Percentiles rank a stretch among this genome's conserved stretches.
Evolutionary conservation across 2,797 vertebrate genomes (phyloP).

Genomic region (Sebastes steindachneri): DNA sequence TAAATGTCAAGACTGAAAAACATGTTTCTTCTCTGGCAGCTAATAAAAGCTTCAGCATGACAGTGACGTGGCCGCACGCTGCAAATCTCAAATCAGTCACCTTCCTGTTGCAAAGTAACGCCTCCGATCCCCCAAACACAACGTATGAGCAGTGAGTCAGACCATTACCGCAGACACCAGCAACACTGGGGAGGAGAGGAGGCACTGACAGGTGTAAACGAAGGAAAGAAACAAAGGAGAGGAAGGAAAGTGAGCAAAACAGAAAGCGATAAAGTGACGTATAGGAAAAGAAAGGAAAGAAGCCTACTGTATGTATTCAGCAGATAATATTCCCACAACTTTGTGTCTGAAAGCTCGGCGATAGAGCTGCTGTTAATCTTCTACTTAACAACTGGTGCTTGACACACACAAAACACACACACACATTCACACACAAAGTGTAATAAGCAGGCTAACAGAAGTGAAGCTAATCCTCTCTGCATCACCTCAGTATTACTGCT

Average conservation of each 20-base stretch:
- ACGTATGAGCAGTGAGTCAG: conserved; percentile 47
- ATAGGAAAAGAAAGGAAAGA: conserved; percentile 4
- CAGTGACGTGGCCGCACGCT: background rate
- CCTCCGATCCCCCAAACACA: conserved; percentile 25
- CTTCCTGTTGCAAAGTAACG: background rate
- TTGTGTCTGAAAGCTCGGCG: conserved; percentile 26
- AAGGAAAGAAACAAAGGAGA: background rate
- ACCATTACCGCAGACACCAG: conserved; percentile 28
- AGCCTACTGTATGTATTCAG: background rate
- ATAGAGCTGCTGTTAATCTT: conserved; percentile 52
- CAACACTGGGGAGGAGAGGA: background rate
- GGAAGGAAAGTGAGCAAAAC: background rate
- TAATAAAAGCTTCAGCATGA: conserved; percentile 5
- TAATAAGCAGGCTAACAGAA: conserved; percentile 59
- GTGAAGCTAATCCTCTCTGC: conserved; percentile 67
- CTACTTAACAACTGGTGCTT: conserved; percentile 33
- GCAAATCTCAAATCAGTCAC: conserved; percentile 38
- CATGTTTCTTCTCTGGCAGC: conserved; percentile 12
- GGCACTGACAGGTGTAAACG: conserved; percentile 12
- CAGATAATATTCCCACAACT: conserved; percentile 24
- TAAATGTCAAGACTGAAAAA: conserved; percentile 1
- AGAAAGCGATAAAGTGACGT: background rate
- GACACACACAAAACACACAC: conserved; percentile 18
- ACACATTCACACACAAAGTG: conserved; percentile 11
- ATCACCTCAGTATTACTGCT: conserved; percentile 63